These are phyloP conservation scores for Oscheius sp. DNA, from an alignment of 1,140 invertebrate genomes.

Conservation along the genomic window DNA sequence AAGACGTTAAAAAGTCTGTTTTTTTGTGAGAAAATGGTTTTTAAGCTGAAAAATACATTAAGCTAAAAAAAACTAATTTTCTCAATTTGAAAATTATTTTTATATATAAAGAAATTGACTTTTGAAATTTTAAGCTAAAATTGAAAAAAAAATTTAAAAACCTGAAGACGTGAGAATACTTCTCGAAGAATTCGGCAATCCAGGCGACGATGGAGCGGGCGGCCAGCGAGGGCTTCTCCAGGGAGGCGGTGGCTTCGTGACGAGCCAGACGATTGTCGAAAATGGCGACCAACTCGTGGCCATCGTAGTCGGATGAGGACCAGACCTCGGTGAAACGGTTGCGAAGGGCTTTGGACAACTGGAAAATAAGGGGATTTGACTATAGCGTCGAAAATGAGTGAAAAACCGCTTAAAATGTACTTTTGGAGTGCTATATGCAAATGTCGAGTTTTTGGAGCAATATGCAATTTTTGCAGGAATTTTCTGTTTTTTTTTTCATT, in stretches of 20 bases:
- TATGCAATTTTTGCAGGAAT: too few relatives aligned
- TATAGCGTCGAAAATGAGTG: slow-evolving; percentile 15
- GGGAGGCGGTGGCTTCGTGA: slow-evolving; percentile 9
- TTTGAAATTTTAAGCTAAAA: neutral
- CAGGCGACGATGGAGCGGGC: slow-evolving; percentile 75
- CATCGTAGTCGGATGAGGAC: slow-evolving; percentile 75
- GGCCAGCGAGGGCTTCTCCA: slow-evolving; percentile 61
- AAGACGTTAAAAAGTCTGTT: too few relatives aligned
- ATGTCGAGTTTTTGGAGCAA: neutral
- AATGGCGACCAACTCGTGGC: slow-evolving; percentile 74
- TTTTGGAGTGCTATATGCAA: slow-evolving; percentile 1
- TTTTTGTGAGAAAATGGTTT: too few relatives aligned
- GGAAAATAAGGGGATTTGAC: slow-evolving; percentile 34
- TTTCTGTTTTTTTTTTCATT: too few relatives aligned
- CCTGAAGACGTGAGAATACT: slow-evolving; percentile 47
- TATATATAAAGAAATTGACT: too few relatives aligned
- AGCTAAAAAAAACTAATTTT: too few relatives aligned
- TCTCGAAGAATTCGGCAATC: slow-evolving; percentile 73
- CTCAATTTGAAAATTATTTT: too few relatives aligned
- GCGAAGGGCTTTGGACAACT: slow-evolving; percentile 88
- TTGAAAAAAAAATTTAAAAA: slow-evolving; percentile 60
- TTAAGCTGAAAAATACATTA: too few relatives aligned
- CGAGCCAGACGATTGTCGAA: slow-evolving; percentile 64
- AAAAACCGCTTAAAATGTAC: too few relatives aligned
- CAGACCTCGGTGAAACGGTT: slow-evolving; percentile 99